Evolutionary conservation across 2,797 vertebrate species (phyloP).

Genomic region (Ispidina picta): DNA sequence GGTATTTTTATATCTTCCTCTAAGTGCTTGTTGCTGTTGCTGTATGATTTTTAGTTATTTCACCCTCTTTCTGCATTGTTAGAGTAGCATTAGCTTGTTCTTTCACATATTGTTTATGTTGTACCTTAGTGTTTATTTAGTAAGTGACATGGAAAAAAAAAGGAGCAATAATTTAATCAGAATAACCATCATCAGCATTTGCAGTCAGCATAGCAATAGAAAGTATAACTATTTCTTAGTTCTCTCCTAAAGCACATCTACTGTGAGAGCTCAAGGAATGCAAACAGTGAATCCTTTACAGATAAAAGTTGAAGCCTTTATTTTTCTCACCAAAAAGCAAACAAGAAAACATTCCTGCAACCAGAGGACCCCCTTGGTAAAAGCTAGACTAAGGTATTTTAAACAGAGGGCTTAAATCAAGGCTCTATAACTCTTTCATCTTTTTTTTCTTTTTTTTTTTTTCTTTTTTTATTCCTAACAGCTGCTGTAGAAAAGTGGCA

Average conservation of each 20-base stretch:
- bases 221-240: neutral
- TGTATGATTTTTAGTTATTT: neutral
- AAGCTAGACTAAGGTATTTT: neutral
- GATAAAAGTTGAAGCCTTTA: neutral
- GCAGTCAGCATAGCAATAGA: neutral
- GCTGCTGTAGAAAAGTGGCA: neutral
- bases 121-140: neutral
- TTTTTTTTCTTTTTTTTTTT: no score
- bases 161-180: neutral
- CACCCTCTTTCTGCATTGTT: neutral
- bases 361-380: neutral
- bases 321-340: neutral
- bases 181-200: neutral
- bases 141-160: neutral
- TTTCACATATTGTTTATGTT: neutral
- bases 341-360: neutral
- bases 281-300: neutral
- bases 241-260: neutral
- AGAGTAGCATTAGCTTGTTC: neutral
- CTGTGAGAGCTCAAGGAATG: neutral
- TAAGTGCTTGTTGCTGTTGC: neutral
- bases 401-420: neutral
- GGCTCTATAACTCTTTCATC: neutral
- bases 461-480: neutral
- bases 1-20: neutral